These are phyloP conservation scores for Sebastes matsubarae DNA, from an alignment of 2,797 vertebrate genomes.

Conservation along the genomic window DNA sequence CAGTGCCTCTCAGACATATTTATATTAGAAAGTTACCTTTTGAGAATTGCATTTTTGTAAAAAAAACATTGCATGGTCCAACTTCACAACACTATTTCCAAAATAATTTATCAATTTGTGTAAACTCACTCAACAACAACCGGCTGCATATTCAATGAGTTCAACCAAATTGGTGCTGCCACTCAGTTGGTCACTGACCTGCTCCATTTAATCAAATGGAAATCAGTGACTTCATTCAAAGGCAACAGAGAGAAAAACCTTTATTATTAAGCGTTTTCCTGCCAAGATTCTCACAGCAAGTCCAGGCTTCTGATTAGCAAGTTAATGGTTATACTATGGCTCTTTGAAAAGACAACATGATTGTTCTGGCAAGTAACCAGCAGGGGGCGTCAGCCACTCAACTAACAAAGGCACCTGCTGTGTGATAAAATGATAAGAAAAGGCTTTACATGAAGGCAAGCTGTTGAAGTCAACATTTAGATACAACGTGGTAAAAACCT, in stretches of 20 bases:
- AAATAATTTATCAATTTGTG: neutral
- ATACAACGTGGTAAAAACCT: neutral
- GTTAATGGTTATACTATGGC: neutral
- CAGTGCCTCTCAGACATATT: neutral
- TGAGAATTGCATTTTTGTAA: neutral
- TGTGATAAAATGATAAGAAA: neutral
- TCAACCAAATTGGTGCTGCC: neutral
- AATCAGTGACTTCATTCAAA: neutral
- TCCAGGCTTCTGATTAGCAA: neutral
- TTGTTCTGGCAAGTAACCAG: conserved; percentile 2
- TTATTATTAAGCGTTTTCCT: neutral
- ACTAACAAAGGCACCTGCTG: neutral
- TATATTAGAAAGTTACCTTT: neutral
- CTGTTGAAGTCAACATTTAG: neutral
- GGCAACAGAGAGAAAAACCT: neutral
- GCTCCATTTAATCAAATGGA: neutral
- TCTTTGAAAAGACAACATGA: neutral
- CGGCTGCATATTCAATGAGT: neutral
- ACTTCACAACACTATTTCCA: neutral
- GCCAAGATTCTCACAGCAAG: neutral
- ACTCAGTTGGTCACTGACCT: neutral
- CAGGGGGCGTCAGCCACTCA: conserved; percentile 32
- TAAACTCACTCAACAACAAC: neutral
- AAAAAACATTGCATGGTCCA: neutral
- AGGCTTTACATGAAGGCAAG: neutral